Evolutionary conservation across 2,797 vertebrate genomes (phyloP).

Genomic region (Aphelocoma californica): DNA sequence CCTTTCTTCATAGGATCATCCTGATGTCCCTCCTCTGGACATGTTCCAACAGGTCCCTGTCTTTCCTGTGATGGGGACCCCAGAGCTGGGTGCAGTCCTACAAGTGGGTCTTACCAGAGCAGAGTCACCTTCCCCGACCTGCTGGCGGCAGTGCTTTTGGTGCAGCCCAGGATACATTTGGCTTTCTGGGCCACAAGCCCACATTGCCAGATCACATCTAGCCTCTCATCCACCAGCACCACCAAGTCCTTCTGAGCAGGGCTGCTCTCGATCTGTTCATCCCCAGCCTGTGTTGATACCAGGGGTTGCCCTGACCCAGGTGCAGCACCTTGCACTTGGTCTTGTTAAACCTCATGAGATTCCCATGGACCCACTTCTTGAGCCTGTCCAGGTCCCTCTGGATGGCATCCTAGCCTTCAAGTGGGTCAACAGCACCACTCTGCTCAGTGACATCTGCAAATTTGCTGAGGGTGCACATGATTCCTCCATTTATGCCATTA

Average conservation of each 20-base stretch:
- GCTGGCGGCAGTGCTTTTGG: not conserved
- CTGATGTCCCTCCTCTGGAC: not conserved
- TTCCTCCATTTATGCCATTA: not conserved
- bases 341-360: not conserved
- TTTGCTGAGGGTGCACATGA: accelerated
- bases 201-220: not conserved
- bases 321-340: not conserved
- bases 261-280: accelerated
- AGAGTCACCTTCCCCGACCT: not conserved
- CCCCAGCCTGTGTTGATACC: not conserved
- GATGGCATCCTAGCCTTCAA: not conserved
- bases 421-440: not conserved
- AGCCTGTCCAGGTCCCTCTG: not conserved
- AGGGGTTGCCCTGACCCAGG: accelerated
- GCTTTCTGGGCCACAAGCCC: not conserved
- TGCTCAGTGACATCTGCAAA: not conserved
- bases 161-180: not conserved
- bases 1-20: not conserved
- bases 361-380: too few relatives aligned
- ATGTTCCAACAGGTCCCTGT: not conserved
- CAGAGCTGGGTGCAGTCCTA: not conserved
- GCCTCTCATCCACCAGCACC: not conserved
- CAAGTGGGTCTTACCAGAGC: too few relatives aligned
- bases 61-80: not conserved
- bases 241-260: not conserved